phyloP scores from a whole-genome alignment of 2,797 vertebrate genomes.

The Crenuchus spilurus region DNA sequence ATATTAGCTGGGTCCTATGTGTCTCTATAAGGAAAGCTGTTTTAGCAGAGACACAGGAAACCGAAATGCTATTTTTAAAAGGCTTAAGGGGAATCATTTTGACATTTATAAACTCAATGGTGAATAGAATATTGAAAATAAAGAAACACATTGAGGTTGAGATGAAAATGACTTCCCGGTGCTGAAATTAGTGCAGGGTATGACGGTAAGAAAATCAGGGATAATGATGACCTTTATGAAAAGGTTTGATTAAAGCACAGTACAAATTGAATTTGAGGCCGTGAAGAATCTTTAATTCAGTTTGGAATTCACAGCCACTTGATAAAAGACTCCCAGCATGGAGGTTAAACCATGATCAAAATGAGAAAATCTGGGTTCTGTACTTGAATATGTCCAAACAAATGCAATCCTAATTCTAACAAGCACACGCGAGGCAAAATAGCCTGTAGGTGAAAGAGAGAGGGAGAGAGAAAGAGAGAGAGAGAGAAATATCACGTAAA shows the following conservation, averaged over 20 bases:
- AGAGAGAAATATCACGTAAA: slow-evolving; percentile 10
- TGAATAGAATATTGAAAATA: slow-evolving; percentile 15
- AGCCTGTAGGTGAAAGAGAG: background rate
- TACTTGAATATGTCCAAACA: slow-evolving; percentile 22
- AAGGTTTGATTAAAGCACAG: slow-evolving; percentile 32
- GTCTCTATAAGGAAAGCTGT: background rate
- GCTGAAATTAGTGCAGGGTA: background rate
- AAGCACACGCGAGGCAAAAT: background rate
- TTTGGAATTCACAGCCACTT: slow-evolving; percentile 14
- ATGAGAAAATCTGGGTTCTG: slow-evolving; percentile 29
- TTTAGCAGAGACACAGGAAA: background rate
- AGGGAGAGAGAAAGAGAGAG: background rate
- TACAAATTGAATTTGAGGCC: slow-evolving; percentile 20
- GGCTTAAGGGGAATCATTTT: slow-evolving; percentile 2
- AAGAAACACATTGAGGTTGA: background rate
- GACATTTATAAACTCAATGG: slow-evolving; percentile 1
- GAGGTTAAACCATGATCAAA: slow-evolving; percentile 2
- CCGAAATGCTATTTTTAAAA: background rate
- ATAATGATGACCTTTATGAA: slow-evolving; percentile 27
- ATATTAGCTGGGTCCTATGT: no score
- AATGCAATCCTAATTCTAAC: slow-evolving; percentile 16
- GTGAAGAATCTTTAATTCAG: slow-evolving; percentile 19
- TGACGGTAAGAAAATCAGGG: background rate
- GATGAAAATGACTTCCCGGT: slow-evolving; percentile 7
- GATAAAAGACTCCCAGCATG: slow-evolving; percentile 22